These are phyloP conservation scores for Julus scanicus DNA, from an alignment of 2,888 invertebrate species.

Conservation along the genomic window DNA sequence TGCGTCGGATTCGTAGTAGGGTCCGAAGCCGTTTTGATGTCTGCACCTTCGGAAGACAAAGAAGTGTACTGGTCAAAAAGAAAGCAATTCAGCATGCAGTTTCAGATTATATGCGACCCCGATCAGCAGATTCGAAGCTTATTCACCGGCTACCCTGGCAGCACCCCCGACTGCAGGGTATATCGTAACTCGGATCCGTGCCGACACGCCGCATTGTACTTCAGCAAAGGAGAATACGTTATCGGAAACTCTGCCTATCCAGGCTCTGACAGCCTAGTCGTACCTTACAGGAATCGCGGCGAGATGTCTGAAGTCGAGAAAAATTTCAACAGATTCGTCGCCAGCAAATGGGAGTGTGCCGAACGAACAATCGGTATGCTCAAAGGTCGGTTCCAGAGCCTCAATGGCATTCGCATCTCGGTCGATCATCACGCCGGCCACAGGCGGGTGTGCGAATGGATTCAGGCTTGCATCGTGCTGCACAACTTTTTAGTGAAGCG, in stretches of 20 bases:
- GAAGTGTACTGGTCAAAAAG: conserved; percentile 8
- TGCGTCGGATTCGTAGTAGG: neutral
- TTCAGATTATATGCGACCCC: conserved; percentile 21
- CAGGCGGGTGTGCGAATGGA: neutral
- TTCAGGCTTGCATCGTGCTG: conserved; percentile 9
- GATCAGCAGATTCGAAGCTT: neutral
- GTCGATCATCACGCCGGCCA: neutral
- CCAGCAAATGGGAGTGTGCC: neutral
- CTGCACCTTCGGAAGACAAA: neutral
- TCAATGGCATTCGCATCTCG: neutral
- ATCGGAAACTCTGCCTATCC: neutral
- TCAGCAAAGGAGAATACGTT: neutral
- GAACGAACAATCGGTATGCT: neutral
- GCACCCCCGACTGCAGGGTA: neutral
- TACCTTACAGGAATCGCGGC: neutral
- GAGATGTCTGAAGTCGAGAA: neutral
- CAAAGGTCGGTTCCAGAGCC: neutral
- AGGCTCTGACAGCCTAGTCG: neutral
- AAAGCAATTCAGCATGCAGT: neutral
- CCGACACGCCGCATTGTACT: neutral
- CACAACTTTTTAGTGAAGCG: neutral
- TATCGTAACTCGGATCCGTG: neutral
- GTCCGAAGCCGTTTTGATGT: neutral
- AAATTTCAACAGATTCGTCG: neutral
- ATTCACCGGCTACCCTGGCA: neutral